Percentiles rank a stretch among this genome's conserved stretches.
Evolutionary conservation across 2,888 invertebrate genomes (phyloP).

Genomic region (Andrena flavipes): DNA sequence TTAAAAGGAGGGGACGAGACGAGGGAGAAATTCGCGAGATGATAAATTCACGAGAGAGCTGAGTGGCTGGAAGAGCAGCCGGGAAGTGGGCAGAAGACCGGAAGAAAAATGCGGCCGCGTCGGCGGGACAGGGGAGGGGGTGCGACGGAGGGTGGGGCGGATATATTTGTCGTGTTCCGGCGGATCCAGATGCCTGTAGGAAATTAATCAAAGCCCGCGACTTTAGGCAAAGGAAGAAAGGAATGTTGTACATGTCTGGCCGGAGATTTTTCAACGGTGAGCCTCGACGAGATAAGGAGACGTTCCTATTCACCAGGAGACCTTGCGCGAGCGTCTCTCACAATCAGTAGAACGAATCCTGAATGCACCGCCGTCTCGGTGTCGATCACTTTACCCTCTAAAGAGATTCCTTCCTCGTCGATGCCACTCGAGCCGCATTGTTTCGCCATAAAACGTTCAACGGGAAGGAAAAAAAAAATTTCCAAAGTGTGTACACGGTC

Average conservation of each 20-base stretch:
- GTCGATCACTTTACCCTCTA: slow-evolving; percentile 24
- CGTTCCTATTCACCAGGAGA: slow-evolving; percentile 37
- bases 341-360: slow-evolving; percentile 29
- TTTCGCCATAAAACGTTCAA: slow-evolving; percentile 6
- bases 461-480: not conserved
- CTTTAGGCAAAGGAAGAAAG: slow-evolving; percentile 50
- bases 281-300: slow-evolving; percentile 31
- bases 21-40: slow-evolving; percentile 41
- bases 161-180: slow-evolving; percentile 51
- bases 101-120: slow-evolving; percentile 51
- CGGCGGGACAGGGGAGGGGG: not conserved
- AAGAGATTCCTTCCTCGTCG: slow-evolving; percentile 30
- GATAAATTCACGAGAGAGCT: slow-evolving; percentile 53
- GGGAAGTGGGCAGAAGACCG: slow-evolving; percentile 27
- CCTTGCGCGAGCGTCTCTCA: slow-evolving; percentile 21
- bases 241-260: slow-evolving; percentile 30
- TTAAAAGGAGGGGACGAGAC: slow-evolving; percentile 17
- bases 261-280: slow-evolving; percentile 32
- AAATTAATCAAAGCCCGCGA: slow-evolving; percentile 56
- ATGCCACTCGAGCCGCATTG: slow-evolving; percentile 1
- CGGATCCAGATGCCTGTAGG: slow-evolving; percentile 48
- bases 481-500: not conserved
- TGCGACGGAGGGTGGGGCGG: not conserved
- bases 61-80: slow-evolving; percentile 45
- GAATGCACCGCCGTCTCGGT: slow-evolving; percentile 30